phyloP scores from a whole-genome alignment of 2,888 invertebrate species.

The Lasioglossum leucozonium region DNA sequence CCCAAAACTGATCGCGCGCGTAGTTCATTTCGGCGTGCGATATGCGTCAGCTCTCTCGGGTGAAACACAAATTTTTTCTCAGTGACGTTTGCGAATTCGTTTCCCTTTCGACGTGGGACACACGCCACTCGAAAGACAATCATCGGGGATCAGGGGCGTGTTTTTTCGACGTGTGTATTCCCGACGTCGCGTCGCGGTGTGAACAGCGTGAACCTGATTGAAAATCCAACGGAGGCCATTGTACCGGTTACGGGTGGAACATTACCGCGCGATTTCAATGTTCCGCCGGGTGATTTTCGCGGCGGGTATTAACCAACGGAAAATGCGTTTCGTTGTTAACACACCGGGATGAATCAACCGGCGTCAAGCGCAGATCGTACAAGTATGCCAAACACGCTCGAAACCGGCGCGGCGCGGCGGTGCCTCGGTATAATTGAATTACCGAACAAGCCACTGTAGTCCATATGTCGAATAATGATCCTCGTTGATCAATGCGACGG shows the following conservation, averaged over 20 bases:
- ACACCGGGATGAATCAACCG: constrained; percentile 76
- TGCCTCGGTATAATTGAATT: constrained; percentile 65
- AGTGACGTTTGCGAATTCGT: not conserved
- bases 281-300: constrained; percentile 62
- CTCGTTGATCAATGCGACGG: constrained; percentile 65
- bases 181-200: constrained; percentile 46
- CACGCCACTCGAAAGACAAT: constrained; percentile 34
- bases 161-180: constrained; percentile 30
- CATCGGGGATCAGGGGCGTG: constrained; percentile 9
- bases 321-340: constrained; percentile 78
- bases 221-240: constrained; percentile 62
- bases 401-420: constrained; percentile 35
- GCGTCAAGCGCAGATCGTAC: constrained; percentile 82
- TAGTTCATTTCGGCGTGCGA: not conserved
- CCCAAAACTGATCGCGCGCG: not conserved
- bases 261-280: constrained; percentile 67
- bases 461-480: constrained; percentile 75
- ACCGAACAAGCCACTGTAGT: constrained; percentile 71
- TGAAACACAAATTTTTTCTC: not conserved
- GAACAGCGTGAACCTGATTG: constrained; percentile 53
- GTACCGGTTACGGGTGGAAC: constrained; percentile 53
- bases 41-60: too few species aligned
- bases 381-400: constrained; percentile 75
- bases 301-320: constrained; percentile 65
- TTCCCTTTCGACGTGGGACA: not conserved